phyloP scores from a whole-genome alignment of 2,888 invertebrate species.

The Scotopteryx bipunctaria region DNA sequence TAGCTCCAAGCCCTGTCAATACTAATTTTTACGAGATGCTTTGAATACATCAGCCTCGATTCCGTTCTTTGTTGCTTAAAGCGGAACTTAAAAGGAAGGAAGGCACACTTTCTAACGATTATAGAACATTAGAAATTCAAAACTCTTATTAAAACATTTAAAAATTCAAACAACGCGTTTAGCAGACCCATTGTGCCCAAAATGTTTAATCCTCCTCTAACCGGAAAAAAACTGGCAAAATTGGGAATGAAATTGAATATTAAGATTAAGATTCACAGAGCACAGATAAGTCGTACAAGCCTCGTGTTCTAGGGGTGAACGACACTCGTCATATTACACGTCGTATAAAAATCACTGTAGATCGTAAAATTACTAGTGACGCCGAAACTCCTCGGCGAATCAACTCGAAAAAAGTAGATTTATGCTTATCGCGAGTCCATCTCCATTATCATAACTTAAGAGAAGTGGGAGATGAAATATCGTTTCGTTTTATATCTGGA shows the following conservation, averaged over 20 bases:
- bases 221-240: constrained; percentile 4
- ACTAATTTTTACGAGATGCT: constrained; percentile 50
- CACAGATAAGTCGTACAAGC: constrained; percentile 12
- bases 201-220: constrained; percentile 1
- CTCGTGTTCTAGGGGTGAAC: constrained; percentile 41
- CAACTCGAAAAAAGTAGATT: constrained; percentile 50
- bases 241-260: constrained; percentile 6
- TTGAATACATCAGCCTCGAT: constrained; percentile 28
- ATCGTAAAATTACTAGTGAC: constrained; percentile 45
- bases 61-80: constrained; percentile 11
- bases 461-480: constrained; percentile 57
- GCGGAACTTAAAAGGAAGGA: not conserved
- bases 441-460: constrained; percentile 63
- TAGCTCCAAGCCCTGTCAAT: constrained; percentile 41
- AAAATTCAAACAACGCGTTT: constrained; percentile 6
- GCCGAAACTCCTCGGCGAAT: constrained; percentile 42
- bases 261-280: constrained; percentile 11
- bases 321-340: constrained; percentile 42
- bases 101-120: not conserved
- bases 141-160: constrained; percentile 7
- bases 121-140: constrained; percentile 1
- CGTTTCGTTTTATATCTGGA: constrained; percentile 48
- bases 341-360: constrained; percentile 43
- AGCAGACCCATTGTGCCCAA: constrained; percentile 6
- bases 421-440: constrained; percentile 50